Evolutionary conservation across 2,113 vertebrate species (phyloP).

Genomic region (Neotragus moschatus): DNA sequence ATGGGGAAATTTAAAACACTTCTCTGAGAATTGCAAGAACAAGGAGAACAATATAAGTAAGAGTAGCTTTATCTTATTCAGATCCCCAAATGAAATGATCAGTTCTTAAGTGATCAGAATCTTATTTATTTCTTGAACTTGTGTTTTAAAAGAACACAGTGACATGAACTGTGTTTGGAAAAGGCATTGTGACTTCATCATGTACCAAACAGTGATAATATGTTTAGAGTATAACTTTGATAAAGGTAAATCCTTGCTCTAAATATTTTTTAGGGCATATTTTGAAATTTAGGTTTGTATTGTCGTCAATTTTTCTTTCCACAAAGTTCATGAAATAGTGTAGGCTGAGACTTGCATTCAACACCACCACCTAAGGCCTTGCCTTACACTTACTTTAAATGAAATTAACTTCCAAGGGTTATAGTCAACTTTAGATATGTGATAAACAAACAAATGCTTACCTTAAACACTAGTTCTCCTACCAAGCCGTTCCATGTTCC

Average conservation of each 20-base stretch:
- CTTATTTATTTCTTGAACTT: neutral
- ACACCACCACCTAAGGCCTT: neutral
- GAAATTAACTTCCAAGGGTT: neutral
- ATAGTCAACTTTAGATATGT: neutral
- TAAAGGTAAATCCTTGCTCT: neutral
- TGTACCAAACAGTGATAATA: neutral
- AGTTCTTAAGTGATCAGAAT: neutral
- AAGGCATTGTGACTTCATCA: neutral
- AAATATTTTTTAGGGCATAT: neutral
- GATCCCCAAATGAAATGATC: neutral
- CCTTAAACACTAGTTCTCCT: constrained; percentile 97
- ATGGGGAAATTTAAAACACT: neutral
- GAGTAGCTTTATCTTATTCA: neutral
- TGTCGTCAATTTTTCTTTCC: neutral
- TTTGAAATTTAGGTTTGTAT: neutral
- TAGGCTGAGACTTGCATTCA: neutral
- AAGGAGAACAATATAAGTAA: neutral
- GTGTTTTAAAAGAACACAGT: neutral
- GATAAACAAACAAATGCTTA: constrained; percentile 73
- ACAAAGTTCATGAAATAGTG: neutral
- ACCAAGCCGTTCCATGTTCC: constrained; percentile 97
- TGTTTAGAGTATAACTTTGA: neutral
- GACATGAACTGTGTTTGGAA: neutral
- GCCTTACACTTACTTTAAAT: neutral
- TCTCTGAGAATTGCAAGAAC: neutral